phyloP scores from a whole-genome alignment of 2,888 invertebrate genomes.

The Xanthorhoe spadicearia region DNA sequence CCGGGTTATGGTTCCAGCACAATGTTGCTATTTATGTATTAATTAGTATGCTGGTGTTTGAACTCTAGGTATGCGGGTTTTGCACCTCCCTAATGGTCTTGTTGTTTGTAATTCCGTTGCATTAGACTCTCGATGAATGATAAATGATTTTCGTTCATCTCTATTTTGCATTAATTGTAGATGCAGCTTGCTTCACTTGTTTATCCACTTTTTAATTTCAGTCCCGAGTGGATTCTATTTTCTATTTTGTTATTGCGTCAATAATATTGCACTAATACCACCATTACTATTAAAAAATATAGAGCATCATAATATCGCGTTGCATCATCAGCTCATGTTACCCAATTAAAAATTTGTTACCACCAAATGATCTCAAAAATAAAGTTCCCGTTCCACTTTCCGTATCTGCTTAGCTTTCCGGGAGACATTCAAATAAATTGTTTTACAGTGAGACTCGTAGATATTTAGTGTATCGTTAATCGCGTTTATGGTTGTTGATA shows the following conservation, averaged over 20 bases:
- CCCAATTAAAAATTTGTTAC: constrained; percentile 37
- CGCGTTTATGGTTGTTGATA: constrained; percentile 53
- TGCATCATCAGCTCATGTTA: constrained; percentile 36
- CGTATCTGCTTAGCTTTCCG: constrained; percentile 38
- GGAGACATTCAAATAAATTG: constrained; percentile 51
- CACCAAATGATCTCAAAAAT: constrained; percentile 44
- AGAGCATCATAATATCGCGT: constrained; percentile 19
- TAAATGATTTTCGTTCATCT: constrained; percentile 12
- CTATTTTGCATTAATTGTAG: background rate
- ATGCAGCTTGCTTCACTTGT: background rate
- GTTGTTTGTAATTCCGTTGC: constrained; percentile 8
- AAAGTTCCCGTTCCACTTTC: constrained; percentile 46
- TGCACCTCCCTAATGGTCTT: constrained; percentile 30
- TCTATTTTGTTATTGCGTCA: background rate
- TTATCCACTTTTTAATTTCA: background rate
- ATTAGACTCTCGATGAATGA: constrained; percentile 25
- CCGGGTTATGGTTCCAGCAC: constrained; percentile 49
- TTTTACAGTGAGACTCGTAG: constrained; percentile 44
- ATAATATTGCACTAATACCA: background rate
- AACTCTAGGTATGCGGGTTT: constrained; percentile 55
- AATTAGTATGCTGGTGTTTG: constrained; percentile 65
- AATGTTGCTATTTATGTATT: constrained; percentile 65
- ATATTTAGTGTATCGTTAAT: constrained; percentile 58
- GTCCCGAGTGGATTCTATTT: background rate
- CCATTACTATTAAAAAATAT: constrained; percentile 8